Evolutionary conservation across 2,797 vertebrate species (phyloP), one percentile per base, ranked within the genome.

Genomic region (Malacoctenus gilli): DNA sequence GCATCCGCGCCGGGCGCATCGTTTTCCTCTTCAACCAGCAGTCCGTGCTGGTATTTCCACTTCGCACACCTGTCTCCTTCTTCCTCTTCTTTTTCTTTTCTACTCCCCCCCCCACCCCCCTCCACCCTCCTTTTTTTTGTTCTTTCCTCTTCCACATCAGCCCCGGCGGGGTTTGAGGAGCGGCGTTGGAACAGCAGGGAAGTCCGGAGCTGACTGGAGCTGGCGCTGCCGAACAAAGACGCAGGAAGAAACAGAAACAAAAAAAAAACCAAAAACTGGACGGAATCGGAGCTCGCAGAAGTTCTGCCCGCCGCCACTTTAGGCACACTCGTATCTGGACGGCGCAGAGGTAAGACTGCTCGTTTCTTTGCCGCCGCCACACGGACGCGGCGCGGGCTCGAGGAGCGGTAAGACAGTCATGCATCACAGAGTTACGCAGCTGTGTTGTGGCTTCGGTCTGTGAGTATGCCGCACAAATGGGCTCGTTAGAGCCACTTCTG

Each of bases 291-390:
- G 5, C 42, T 21, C 38, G 19, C 11, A 77, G 67, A 87, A 85
- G 83, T 89, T 87, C 2, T 30, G n/a, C n/a, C 70, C 62, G 64
- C 21, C 36, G 37, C 31, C 37, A 64, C 66, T 80, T 74, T 44
- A 0, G 16, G 32, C 43, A 52, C 46, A 59, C 19, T 77, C 59
- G 1, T 1, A 18, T 22, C 13, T 1, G 34, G 37, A 22, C 30
- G 43, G 67, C 50, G 77, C 43, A 11, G 48, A 83, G 86, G 87
- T 87, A 83, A 79, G 75, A 12, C 13, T 15, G 23, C 25, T 49
- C 51, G 7, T 12, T 38, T 3, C 32, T 47, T 28, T 2, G 25
- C 25, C 9, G 25, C n/a, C n/a, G 40, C 38, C 34, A 18, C 35
- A 20, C 37, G 2, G 1, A 18, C 12, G 10, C 23, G n/a, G 10